Evolutionary conservation across 2,113 vertebrate species (phyloP).

Genomic region (Lamprotornis superbus): DNA sequence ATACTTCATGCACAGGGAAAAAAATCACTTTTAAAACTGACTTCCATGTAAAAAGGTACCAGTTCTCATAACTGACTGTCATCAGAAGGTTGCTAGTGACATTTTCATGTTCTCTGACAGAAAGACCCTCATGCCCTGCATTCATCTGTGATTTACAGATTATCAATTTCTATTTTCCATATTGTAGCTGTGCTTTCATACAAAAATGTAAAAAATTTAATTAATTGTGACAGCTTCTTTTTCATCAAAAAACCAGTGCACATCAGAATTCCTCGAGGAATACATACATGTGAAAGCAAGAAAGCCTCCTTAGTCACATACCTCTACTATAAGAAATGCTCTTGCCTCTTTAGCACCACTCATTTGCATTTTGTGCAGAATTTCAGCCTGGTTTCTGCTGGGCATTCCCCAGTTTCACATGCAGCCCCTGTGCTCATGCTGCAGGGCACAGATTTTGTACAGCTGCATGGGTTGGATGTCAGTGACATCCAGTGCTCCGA

Average conservation of each 20-base stretch:
- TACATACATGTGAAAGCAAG: not conserved
- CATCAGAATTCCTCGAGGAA: not conserved
- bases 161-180: not conserved
- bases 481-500: not conserved
- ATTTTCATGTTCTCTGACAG: not conserved
- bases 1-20: not conserved
- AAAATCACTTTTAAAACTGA: not conserved
- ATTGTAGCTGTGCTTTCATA: not conserved
- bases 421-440: fast-evolving
- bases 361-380: not conserved
- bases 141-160: not conserved
- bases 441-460: not conserved
- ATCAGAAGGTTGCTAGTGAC: not conserved
- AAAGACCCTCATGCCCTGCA: not conserved
- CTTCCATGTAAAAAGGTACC: not conserved
- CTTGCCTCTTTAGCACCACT: not conserved
- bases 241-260: not conserved
- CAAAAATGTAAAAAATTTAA: not conserved
- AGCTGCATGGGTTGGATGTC: not conserved
- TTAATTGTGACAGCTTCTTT: not conserved
- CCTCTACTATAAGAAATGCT: not conserved
- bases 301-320: not conserved
- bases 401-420: not conserved
- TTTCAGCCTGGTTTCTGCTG: not conserved
- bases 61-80: not conserved